phyloP scores from a whole-genome alignment of 2,888 invertebrate genomes.

The Lagria hirta region DNA sequence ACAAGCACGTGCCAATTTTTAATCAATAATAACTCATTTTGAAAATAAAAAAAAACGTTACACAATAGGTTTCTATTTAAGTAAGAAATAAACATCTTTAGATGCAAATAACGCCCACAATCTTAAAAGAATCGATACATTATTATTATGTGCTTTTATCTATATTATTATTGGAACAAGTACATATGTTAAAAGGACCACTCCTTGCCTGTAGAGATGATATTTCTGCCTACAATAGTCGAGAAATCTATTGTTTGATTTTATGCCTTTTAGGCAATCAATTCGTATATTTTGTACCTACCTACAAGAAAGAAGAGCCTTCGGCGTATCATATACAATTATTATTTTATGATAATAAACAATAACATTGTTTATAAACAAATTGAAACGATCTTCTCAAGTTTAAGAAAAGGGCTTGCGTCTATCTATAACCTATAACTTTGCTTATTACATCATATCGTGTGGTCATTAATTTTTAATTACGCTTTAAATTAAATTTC shows the following conservation, averaged over 20 bases:
- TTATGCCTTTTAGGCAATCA: slow-evolving; percentile 19
- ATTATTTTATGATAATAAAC: too few species aligned
- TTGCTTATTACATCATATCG: too few species aligned
- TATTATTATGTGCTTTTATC: slow-evolving; percentile 52
- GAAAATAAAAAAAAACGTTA: slow-evolving; percentile 12
- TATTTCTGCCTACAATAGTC: slow-evolving; percentile 48
- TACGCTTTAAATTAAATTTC: too few species aligned
- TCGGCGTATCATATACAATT: too few species aligned
- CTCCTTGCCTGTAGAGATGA: slow-evolving; percentile 46
- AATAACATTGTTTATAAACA: too few species aligned
- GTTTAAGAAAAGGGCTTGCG: too few species aligned
- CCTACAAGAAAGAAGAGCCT: too few species aligned
- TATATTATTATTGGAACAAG: slow-evolving; percentile 51
- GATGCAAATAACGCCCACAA: slow-evolving; percentile 51
- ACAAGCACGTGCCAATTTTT: slow-evolving; percentile 18
- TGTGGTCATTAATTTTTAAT: too few species aligned
- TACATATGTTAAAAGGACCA: slow-evolving; percentile 51
- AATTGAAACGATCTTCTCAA: too few species aligned
- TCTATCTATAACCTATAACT: too few species aligned
- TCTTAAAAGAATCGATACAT: slow-evolving; percentile 47
- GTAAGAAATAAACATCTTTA: slow-evolving; percentile 33
- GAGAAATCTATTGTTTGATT: slow-evolving; percentile 25
- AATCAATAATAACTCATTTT: slow-evolving; percentile 6
- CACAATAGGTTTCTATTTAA: slow-evolving; percentile 21
- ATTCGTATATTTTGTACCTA: slow-evolving; percentile 17